phyloP scores from a whole-genome alignment of 2,113 vertebrate species.

The Alexandromys fortis region DNA sequence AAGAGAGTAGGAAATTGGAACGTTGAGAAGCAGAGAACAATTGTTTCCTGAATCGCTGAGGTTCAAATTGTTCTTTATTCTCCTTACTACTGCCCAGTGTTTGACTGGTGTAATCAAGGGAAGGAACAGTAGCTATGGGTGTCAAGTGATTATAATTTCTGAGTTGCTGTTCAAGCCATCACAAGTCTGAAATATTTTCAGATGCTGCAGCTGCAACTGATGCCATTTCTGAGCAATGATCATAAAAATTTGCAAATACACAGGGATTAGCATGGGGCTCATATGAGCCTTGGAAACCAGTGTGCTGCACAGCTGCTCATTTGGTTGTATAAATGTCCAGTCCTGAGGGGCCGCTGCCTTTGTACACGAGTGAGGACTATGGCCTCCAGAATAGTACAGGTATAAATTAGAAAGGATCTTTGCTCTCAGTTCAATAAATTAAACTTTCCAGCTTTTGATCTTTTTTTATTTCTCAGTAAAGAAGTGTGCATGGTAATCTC shows the following conservation, averaged over 20 bases:
- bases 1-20: not conserved
- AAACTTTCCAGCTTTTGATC: not conserved
- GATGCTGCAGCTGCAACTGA: conserved; percentile 70
- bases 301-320: not conserved
- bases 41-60: not conserved
- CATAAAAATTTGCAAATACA: conserved; percentile 73
- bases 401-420: conserved; percentile 7
- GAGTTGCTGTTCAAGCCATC: conserved; percentile 67
- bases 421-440: not conserved
- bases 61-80: not conserved
- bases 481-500: not conserved
- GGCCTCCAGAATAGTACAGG: not conserved
- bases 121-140: conserved; percentile 39
- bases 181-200: conserved; percentile 75
- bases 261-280: conserved; percentile 64
- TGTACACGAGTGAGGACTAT: not conserved
- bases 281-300: conserved; percentile 63
- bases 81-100: conserved; percentile 40
- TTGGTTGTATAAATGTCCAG: conserved; percentile 8
- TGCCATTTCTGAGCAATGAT: conserved; percentile 69
- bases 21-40: not conserved
- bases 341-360: not conserved
- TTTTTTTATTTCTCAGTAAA: conserved; percentile 29
- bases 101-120: conserved; percentile 54
- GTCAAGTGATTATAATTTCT: conserved; percentile 73